These are phyloP conservation scores for Ascidia mentula DNA, from an alignment of 23 tunicate genomes.

Conservation along the genomic window DNA sequence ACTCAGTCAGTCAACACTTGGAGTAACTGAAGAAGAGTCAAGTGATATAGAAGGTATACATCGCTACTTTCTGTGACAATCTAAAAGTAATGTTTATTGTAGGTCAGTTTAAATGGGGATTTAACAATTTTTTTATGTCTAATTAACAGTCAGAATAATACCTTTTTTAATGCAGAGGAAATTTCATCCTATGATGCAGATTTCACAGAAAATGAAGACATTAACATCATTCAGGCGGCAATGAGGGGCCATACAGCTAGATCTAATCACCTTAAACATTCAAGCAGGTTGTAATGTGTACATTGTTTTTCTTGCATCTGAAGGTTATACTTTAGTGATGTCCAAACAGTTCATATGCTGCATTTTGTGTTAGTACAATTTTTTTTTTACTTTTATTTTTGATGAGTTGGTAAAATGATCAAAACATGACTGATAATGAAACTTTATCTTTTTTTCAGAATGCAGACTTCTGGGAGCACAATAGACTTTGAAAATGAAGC, in stretches of 20 bases:
- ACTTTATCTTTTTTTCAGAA: neutral
- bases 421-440: neutral
- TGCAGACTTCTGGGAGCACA: too few species aligned
- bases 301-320: too few species aligned
- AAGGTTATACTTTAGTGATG: too few species aligned
- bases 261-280: neutral
- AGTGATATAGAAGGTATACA: neutral
- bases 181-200: constrained; percentile 7
- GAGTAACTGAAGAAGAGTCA: neutral
- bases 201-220: constrained; percentile 12
- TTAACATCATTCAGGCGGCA: constrained; percentile 42
- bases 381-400: too few species aligned
- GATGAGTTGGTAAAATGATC: neutral
- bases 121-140: too few species aligned
- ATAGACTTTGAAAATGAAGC: too few species aligned
- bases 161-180: neutral
- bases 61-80: too few species aligned
- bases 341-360: too few species aligned
- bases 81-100: too few species aligned
- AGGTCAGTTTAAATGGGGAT: too few species aligned
- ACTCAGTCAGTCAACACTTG: neutral
- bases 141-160: neutral
- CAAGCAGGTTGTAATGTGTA: neutral
- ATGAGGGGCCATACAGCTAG: constrained; percentile 54
- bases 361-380: too few species aligned